These are phyloP conservation scores for Liparis tanakae DNA, from an alignment of 2,797 vertebrate genomes.

Conservation along the genomic window DNA sequence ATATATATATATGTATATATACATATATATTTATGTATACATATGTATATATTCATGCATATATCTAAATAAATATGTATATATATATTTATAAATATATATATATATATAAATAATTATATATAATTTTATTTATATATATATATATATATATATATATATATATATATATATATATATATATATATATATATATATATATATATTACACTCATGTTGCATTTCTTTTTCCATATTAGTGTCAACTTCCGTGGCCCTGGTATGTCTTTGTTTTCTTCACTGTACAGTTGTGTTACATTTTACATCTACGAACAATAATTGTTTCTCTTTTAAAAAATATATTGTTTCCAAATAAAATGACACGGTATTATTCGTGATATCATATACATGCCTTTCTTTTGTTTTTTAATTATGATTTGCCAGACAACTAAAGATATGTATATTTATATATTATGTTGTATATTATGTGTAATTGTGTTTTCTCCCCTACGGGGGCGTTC, in stretches of 20 bases:
- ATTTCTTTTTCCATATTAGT: neutral
- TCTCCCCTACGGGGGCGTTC: constrained; percentile 26
- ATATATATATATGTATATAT: too few relatives aligned
- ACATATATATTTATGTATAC: too few relatives aligned
- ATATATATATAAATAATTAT: too few relatives aligned
- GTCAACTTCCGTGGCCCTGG: neutral
- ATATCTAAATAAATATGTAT: too few relatives aligned
- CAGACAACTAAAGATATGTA: neutral
- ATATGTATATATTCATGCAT: too few relatives aligned
- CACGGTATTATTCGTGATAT: neutral
- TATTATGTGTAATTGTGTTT: neutral
- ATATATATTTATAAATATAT: too few relatives aligned
- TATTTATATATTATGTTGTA: neutral
- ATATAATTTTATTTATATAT: too few relatives aligned
- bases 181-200: too few relatives aligned
- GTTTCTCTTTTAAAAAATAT: neutral
- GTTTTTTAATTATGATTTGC: neutral
- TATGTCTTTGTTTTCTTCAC: neutral
- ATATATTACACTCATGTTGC: neutral
- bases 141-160: too few relatives aligned
- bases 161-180: too few relatives aligned
- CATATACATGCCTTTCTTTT: neutral
- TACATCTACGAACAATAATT: neutral
- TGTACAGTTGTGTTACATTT: neutral
- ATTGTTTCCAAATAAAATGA: neutral